A percentile compares a stretch with the other conserved stretches of the same genome.
phyloP scores from a whole-genome alignment of 1,140 invertebrate species.

The Drosophila lini region DNA sequence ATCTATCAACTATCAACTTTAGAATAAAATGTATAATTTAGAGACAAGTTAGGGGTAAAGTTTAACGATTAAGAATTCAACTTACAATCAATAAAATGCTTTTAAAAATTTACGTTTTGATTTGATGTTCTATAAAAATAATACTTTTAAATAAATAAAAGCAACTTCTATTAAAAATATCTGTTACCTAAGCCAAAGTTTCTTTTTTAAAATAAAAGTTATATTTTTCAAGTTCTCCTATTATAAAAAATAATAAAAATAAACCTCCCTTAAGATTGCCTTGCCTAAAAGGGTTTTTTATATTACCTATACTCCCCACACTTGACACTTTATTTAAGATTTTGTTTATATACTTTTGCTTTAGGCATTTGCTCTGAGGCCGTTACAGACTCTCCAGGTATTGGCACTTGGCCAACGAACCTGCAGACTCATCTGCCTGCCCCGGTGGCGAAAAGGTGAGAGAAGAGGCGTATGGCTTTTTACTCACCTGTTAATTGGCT shows the following conservation, averaged over 20 bases:
- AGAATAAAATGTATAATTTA: too few species aligned
- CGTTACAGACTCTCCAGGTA: neutral
- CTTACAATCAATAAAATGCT: neutral
- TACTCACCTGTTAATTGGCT: slow-evolving; percentile 39
- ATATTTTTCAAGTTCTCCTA: too few species aligned
- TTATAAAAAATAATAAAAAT: too few species aligned
- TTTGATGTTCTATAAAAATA: too few species aligned
- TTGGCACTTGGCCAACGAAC: slow-evolving; percentile 27
- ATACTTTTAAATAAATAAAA: neutral
- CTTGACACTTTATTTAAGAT: neutral
- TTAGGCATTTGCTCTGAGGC: slow-evolving; percentile 1
- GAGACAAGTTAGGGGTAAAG: too few species aligned
- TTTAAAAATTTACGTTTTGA: neutral
- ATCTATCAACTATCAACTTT: too few species aligned
- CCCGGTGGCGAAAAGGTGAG: slow-evolving; percentile 1
- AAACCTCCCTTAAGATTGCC: too few species aligned
- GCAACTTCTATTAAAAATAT: neutral
- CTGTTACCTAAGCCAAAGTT: too few species aligned
- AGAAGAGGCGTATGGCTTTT: slow-evolving; percentile 2
- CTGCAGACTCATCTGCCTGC: neutral
- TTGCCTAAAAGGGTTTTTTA: neutral
- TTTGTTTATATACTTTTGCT: neutral
- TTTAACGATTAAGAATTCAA: neutral
- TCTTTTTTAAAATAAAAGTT: neutral
- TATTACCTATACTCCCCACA: neutral